These are phyloP conservation scores for Neomorphus geoffroyi DNA, from an alignment of 2,797 vertebrate species.

Conservation along the genomic window DNA sequence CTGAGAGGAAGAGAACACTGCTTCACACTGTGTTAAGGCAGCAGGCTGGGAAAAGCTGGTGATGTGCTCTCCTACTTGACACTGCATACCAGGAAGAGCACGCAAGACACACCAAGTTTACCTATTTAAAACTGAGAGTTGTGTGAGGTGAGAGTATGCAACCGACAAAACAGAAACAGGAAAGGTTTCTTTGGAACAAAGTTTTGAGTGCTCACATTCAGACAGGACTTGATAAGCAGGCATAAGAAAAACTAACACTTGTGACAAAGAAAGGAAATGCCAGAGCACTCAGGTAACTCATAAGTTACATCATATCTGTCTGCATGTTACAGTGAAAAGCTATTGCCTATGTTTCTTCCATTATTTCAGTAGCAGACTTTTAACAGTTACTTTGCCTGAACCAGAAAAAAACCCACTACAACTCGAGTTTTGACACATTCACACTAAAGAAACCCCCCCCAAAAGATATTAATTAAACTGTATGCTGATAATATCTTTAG, in stretches of 20 bases:
- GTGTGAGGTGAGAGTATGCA: accelerated
- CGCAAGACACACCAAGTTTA: not conserved
- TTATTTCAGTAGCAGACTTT: not conserved
- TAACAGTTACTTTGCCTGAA: not conserved
- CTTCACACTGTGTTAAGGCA: not conserved
- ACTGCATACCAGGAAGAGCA: not conserved
- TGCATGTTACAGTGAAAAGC: not conserved
- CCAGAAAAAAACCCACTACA: not conserved
- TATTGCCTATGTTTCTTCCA: conserved; percentile 19
- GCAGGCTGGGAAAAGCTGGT: not conserved
- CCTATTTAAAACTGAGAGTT: not conserved
- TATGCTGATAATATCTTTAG: not conserved
- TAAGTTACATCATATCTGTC: conserved; percentile 45
- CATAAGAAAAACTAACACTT: conserved; percentile 46
- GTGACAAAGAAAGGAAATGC: conserved; percentile 64
- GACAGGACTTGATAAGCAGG: conserved; percentile 14
- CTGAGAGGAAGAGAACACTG: not conserved
- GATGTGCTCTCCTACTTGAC: not conserved
- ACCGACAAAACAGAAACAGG: not conserved
- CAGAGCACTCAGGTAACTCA: conserved; percentile 23
- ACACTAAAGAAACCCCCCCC: not conserved
- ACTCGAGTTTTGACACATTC: not conserved
- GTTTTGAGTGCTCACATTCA: conserved; percentile 2
- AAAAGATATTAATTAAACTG: not conserved
- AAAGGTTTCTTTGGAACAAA: not conserved